These are phyloP conservation scores for Bombus cullumanus DNA, from an alignment of 1,140 invertebrate species.

Conservation along the genomic window DNA sequence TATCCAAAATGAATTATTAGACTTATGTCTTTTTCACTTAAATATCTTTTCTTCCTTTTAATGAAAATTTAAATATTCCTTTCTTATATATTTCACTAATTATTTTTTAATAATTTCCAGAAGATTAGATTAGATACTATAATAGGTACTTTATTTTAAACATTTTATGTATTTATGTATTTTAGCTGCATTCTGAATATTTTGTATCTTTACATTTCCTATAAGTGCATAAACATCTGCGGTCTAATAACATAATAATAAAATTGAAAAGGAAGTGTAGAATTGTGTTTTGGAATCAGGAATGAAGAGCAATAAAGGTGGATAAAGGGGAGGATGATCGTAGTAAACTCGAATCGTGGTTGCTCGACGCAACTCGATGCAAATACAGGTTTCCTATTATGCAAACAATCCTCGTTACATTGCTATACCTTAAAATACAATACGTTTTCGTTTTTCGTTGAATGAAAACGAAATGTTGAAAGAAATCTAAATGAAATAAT, in stretches of 20 bases:
- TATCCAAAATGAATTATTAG: too few relatives aligned
- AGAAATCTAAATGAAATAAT: conserved; percentile 9
- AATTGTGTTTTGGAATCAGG: background rate
- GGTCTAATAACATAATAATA: background rate
- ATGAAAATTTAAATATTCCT: background rate
- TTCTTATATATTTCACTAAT: background rate
- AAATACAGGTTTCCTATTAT: conserved; percentile 32
- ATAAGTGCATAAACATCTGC: background rate
- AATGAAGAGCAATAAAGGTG: background rate
- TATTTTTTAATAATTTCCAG: background rate
- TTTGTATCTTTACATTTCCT: background rate
- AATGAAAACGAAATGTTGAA: background rate
- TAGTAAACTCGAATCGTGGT: background rate
- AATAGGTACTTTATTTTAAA: background rate
- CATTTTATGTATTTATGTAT: background rate
- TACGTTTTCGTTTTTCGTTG: conserved; percentile 17
- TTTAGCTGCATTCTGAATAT: background rate
- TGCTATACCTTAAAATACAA: conserved; percentile 7
- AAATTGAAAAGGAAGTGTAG: background rate
- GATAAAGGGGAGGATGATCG: background rate
- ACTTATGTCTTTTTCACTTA: too few relatives aligned
- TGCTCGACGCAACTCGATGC: background rate
- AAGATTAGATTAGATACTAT: too few relatives aligned
- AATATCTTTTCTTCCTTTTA: background rate
- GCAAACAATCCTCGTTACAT: conserved; percentile 29